A percentile compares a stretch with the other conserved stretches of the same genome.
Conservation (phyloP, 2,888 invertebrate genomes). For the Drosophila planitibia region DNA sequence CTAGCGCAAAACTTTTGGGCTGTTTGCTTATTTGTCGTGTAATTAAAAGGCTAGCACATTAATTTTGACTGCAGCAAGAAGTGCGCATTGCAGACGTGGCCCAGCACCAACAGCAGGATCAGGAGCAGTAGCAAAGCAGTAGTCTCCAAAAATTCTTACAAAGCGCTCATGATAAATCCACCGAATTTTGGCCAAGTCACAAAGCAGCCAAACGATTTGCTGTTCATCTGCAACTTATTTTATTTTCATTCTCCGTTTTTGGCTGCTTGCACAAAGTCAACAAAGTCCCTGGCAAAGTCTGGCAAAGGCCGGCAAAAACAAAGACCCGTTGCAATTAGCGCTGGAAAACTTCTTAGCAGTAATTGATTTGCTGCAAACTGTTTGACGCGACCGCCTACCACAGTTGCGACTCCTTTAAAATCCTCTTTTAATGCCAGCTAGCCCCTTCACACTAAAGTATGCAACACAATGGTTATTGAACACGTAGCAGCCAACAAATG, state of each 20-base stretch:
- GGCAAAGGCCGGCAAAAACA: constrained; percentile 39
- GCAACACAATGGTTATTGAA: constrained; percentile 77
- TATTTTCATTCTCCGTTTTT: constrained; percentile 64
- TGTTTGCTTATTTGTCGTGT: constrained; percentile 77
- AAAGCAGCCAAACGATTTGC: constrained; percentile 39
- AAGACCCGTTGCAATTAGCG: constrained; percentile 72
- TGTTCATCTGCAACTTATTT: constrained; percentile 68
- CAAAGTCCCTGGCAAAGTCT: constrained; percentile 51
- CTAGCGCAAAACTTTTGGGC: constrained; percentile 57
- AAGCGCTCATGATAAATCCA: constrained; percentile 68
- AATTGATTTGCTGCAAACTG: constrained; percentile 76
- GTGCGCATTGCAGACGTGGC: constrained; percentile 69
- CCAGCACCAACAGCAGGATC: not conserved
- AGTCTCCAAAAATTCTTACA: constrained; percentile 45
- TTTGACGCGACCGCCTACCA: constrained; percentile 57
- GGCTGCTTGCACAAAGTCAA: constrained; percentile 70
- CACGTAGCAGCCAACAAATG: constrained; percentile 57
- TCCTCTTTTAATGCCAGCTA: constrained; percentile 53
- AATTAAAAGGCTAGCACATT: constrained; percentile 78
- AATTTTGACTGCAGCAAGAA: constrained; percentile 71
- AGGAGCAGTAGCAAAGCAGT: constrained; percentile 4
- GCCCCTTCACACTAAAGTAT: constrained; percentile 65
- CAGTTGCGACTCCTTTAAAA: constrained; percentile 53
- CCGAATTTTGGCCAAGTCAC: constrained; percentile 51
- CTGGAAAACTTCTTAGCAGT: constrained; percentile 69